These are phyloP conservation scores for Latheticus oryzae DNA, from an alignment of 2,888 invertebrate species.

Conservation along the genomic window DNA sequence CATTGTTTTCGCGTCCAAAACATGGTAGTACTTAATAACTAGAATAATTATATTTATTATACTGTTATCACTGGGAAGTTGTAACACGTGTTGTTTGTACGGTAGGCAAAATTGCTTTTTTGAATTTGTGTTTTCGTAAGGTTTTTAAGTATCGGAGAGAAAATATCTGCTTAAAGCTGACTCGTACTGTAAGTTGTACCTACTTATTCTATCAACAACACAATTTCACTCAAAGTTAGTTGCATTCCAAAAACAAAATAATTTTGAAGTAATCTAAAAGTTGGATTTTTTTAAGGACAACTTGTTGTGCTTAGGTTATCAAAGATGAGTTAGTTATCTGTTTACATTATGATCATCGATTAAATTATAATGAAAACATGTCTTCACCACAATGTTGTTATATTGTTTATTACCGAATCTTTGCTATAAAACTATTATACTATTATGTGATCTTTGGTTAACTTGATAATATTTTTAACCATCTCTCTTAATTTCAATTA, in stretches of 20 bases:
- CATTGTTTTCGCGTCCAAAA: constrained; percentile 21
- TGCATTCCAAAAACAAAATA: constrained; percentile 6
- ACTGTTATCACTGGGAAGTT: constrained; percentile 14
- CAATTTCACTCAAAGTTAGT: constrained; percentile 4
- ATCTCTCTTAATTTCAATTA: constrained; percentile 6
- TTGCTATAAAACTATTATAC: constrained; percentile 2
- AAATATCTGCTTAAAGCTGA: constrained; percentile 28
- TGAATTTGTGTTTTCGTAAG: constrained; percentile 19
- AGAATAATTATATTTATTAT: constrained; percentile 12
- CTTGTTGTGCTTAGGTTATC: constrained; percentile 21
- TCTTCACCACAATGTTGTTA: too few relatives aligned
- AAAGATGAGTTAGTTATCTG: constrained; percentile 30
- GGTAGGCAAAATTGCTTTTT: constrained; percentile 18
- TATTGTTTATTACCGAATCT: too few relatives aligned
- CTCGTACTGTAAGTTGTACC: constrained; percentile 27
- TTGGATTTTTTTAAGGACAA: constrained; percentile 16
- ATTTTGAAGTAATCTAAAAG: constrained; percentile 16
- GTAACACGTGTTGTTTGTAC: constrained; percentile 29
- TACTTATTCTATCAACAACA: too few relatives aligned
- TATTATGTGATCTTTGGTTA: constrained; percentile 12
- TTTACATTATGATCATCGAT: too few relatives aligned
- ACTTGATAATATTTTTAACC: constrained; percentile 10
- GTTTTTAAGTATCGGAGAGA: constrained; percentile 23
- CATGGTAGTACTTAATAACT: constrained; percentile 29
- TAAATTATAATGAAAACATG: too few relatives aligned